phyloP scores from a whole-genome alignment of 2,888 invertebrate genomes.

The Limenitis camilla region DNA sequence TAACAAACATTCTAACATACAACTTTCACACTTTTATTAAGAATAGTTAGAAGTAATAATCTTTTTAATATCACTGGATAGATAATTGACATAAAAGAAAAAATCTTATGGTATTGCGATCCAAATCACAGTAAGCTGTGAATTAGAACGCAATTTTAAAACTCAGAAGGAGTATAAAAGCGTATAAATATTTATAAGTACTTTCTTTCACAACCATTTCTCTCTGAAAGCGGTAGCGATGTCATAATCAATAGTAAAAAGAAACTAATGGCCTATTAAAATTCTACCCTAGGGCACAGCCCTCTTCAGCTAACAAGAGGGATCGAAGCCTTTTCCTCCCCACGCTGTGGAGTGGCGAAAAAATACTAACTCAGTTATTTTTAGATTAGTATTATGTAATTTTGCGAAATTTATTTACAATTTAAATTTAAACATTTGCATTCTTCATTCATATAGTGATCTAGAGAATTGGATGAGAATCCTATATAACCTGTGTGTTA shows the following conservation, averaged over 20 bases:
- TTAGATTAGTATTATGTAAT: too few relatives aligned
- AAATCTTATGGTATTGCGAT: not conserved
- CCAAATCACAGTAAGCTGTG: not conserved
- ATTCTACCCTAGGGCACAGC: constrained; percentile 19
- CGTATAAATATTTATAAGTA: constrained; percentile 1
- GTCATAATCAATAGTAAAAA: constrained; percentile 15
- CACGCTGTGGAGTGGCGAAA: constrained; percentile 10
- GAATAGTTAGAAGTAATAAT: too few relatives aligned
- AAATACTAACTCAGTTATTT: not conserved
- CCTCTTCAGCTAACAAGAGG: constrained; percentile 21
- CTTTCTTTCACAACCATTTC: constrained; percentile 1
- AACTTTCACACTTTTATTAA: too few relatives aligned
- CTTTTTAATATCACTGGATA: too few relatives aligned
- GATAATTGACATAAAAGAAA: too few relatives aligned
- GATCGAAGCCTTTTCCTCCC: constrained; percentile 16
- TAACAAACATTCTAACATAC: too few relatives aligned
- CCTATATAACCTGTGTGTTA: too few relatives aligned
- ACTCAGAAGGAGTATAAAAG: not conserved
- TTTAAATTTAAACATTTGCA: too few relatives aligned
- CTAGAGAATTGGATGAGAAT: too few relatives aligned
- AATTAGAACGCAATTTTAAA: not conserved
- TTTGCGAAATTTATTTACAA: too few relatives aligned
- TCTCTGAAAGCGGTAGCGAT: constrained; percentile 6
- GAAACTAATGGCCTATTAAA: constrained; percentile 22
- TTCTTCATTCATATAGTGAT: too few relatives aligned